These are phyloP conservation scores for Tribolium castaneum DNA, from an alignment of 1,140 invertebrate species.

Conservation along the genomic window DNA sequence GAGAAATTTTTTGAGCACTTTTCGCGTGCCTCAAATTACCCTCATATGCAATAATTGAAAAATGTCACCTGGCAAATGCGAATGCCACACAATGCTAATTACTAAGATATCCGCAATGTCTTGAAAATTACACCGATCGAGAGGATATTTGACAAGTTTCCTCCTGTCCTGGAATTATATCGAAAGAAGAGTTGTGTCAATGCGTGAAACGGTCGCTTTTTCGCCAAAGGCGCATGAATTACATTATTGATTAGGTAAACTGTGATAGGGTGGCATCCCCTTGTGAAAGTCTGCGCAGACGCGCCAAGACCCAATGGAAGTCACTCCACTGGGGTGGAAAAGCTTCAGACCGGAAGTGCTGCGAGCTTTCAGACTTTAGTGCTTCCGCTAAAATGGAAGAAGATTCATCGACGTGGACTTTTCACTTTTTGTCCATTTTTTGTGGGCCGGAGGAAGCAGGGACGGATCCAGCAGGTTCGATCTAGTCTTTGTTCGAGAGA, in stretches of 20 bases:
- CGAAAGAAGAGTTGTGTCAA: neutral
- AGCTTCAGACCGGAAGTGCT: conserved; percentile 49
- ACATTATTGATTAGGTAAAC: conserved; percentile 46
- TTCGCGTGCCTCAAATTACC: conserved; percentile 40
- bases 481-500: neutral
- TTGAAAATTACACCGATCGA: neutral
- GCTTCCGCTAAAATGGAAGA: conserved; percentile 57
- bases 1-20: conserved; percentile 30
- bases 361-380: conserved; percentile 54
- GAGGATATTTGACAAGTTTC: conserved; percentile 9
- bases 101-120: conserved; percentile 1
- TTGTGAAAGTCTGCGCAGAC: conserved; percentile 33
- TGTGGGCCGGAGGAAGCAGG: conserved; percentile 21
- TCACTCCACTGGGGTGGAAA: conserved; percentile 46
- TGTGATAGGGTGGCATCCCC: conserved; percentile 25
- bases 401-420: conserved; percentile 34
- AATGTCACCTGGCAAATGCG: conserved; percentile 41
- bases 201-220: neutral
- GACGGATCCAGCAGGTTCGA: neutral
- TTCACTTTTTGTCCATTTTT: conserved; percentile 11
- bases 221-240: conserved; percentile 43
- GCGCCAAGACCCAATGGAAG: conserved; percentile 49
- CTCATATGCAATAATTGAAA: conserved; percentile 25
- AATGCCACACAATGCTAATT: conserved; percentile 20
- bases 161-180: neutral